A percentile compares a stretch with the other conserved stretches of the same genome.
phyloP scores from a whole-genome alignment of 1,140 invertebrate species.

The Ectropis grisescens region DNA sequence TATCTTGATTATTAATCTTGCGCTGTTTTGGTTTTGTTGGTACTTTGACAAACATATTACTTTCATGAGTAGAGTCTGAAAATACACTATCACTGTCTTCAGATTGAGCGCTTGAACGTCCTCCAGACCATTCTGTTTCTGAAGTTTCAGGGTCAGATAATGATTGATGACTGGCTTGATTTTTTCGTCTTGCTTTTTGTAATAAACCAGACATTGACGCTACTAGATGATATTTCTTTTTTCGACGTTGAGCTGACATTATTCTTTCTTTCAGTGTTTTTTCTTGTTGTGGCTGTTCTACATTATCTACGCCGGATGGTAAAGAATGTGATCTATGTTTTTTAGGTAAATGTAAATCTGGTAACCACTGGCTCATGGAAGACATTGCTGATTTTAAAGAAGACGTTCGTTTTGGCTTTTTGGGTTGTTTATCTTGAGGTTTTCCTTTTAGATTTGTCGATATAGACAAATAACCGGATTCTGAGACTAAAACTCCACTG shows the following conservation, averaged over 20 bases:
- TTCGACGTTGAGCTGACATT: slow-evolving; percentile 71
- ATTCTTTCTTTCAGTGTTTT: slow-evolving; percentile 62
- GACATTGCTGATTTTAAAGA: slow-evolving; percentile 85
- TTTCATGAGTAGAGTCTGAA: slow-evolving; percentile 75
- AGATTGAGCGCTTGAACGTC: slow-evolving; percentile 75
- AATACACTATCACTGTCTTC: slow-evolving; percentile 81
- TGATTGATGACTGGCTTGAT: slow-evolving; percentile 71
- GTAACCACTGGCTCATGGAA: slow-evolving; percentile 84
- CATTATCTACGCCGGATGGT: slow-evolving; percentile 76
- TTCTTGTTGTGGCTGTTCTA: slow-evolving; percentile 60
- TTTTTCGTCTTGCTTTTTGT: slow-evolving; percentile 82
- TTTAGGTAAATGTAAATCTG: slow-evolving; percentile 83
- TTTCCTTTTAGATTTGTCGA: slow-evolving; percentile 75
- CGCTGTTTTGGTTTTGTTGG: slow-evolving; percentile 67
- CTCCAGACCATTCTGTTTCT: slow-evolving; percentile 81
- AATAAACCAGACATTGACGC: slow-evolving; percentile 85
- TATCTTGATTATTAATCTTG: slow-evolving; percentile 65
- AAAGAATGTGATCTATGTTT: slow-evolving; percentile 85
- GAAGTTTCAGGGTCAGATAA: slow-evolving; percentile 84
- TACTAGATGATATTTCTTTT: slow-evolving; percentile 83
- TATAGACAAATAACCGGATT: slow-evolving; percentile 86
- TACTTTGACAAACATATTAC: slow-evolving; percentile 75
- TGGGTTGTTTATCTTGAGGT: slow-evolving; percentile 71
- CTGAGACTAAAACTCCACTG: slow-evolving; percentile 80
- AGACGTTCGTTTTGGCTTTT: slow-evolving; percentile 80